Evolutionary conservation across 2,797 vertebrate genomes (phyloP).

Genomic region (Florisuga fusca): DNA sequence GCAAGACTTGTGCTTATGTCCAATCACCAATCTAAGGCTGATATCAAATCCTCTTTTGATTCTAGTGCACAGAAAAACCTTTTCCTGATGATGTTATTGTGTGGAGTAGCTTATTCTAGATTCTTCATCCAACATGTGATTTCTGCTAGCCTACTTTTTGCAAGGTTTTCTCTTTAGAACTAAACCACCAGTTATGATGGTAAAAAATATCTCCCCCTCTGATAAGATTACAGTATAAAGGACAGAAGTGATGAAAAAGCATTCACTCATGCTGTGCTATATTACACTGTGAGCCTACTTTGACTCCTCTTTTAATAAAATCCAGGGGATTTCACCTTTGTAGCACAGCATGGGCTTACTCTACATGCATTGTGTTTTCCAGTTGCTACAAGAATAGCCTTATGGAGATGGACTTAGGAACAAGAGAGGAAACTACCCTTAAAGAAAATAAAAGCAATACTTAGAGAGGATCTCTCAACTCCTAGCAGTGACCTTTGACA

Average conservation of each 20-base stretch:
- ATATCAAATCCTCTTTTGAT: not conserved
- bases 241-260: not conserved
- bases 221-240: not conserved
- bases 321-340: slow-evolving; percentile 25
- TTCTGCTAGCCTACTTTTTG: slow-evolving; percentile 74
- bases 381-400: not conserved
- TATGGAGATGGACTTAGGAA: not conserved
- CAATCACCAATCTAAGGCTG: not conserved
- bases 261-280: not conserved
- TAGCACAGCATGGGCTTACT: not conserved
- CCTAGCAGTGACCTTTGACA: not conserved
- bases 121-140: not conserved
- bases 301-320: slow-evolving; percentile 28
- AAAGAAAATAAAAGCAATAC: not conserved
- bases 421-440: not conserved
- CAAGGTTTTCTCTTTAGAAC: slow-evolving; percentile 78
- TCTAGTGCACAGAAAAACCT: not conserved
- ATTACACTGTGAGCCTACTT: not conserved
- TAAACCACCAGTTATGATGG: slow-evolving; percentile 61
- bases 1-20: not conserved
- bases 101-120: slow-evolving; percentile 28
- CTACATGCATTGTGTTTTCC: not conserved
- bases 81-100: not conserved
- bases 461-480: not conserved
- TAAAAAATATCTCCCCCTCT: slow-evolving; percentile 20